Evolutionary conservation across 2,113 vertebrate genomes (phyloP), one percentile per base, ranked within the genome.

Genomic region (Thoracochromis brauschi): DNA sequence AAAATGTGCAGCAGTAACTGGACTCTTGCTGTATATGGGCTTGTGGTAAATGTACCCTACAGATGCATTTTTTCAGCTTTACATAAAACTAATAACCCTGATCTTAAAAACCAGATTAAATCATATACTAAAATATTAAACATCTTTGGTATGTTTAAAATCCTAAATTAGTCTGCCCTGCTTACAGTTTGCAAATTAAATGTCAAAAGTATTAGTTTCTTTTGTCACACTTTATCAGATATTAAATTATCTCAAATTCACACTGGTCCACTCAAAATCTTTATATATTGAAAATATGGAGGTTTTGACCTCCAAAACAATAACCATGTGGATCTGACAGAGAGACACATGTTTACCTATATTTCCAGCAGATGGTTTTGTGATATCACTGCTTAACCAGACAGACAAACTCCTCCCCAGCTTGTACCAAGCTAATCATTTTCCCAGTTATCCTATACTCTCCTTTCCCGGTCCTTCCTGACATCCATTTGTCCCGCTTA

Each of bases 401-500:
- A 94, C 91, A 93, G 93, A 94, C 83, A 84, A 86, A 84, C 80
- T 35, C 81, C 21, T 71, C 24, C 81, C 33, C 81, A 83, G 87
- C 65, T 45, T 86, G 68, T 88, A 81, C 57, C 73, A 29, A 87
- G 81, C 87, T 85, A 85, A 84, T 91, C 85, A 85, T 91, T 86
- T 80, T 68, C 83, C 65, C 49, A 26, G 79, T 90, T 90, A 90
- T 87, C 87, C 85, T 81, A 58, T 85, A 83, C 83, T 87, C 29
- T 88, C 83, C 85, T 84, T 79, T 81, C 89, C 82, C 33, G 65
- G 73, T 86, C 85, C 86, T 63, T 91, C 87, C 93, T 87, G 91
- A 80, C 94, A 92, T 92, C 89, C 89, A 91, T 91, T 91, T 93
- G 89, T 90, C 91, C 92, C 92, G 92, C 91, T 95, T 94, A 88